Evolutionary conservation across 2,797 vertebrate genomes (phyloP).

Genomic region (Miichthys miiuy): DNA sequence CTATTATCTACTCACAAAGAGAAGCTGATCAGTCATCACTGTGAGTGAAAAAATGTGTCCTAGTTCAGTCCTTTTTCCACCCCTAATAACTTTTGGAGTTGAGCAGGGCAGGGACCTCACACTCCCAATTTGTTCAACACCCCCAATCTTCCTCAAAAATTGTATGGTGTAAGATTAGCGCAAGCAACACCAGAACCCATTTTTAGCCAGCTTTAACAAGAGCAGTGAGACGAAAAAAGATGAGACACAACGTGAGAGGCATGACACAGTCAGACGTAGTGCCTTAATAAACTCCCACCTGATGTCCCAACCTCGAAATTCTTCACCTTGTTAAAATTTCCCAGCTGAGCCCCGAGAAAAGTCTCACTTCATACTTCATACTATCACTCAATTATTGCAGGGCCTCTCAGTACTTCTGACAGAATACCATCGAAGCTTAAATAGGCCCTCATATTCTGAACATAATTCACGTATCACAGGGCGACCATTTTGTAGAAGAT

Average conservation of each 20-base stretch:
- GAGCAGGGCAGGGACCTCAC: constrained; percentile 10
- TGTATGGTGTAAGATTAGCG: constrained; percentile 39
- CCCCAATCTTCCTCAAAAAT: constrained; percentile 13
- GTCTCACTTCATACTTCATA: constrained; percentile 38
- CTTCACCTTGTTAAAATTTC: constrained; percentile 58
- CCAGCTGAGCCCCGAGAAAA: constrained; percentile 45
- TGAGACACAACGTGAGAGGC: constrained; percentile 55
- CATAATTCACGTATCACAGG: constrained; percentile 8
- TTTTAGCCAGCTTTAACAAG: constrained; percentile 63
- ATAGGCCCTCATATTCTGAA: background rate
- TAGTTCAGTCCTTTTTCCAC: constrained; percentile 17
- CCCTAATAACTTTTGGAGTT: constrained; percentile 20
- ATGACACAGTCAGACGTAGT: constrained; percentile 51
- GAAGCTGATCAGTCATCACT: background rate
- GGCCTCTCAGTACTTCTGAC: constrained; percentile 20
- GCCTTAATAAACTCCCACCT: constrained; percentile 61
- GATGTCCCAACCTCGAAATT: constrained; percentile 47
- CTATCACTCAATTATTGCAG: constrained; percentile 27
- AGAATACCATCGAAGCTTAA: constrained; percentile 20
- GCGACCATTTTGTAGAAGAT: background rate
- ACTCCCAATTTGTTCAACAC: constrained; percentile 31
- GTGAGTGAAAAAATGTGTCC: background rate
- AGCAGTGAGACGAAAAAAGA: constrained; percentile 56
- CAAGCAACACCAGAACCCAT: constrained; percentile 50
- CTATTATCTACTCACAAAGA: background rate